A percentile compares a stretch with the other conserved stretches of the same genome.
Evolutionary conservation across 2,113 vertebrate genomes (phyloP).

Genomic region (Poeciliopsis turrubarensis): DNA sequence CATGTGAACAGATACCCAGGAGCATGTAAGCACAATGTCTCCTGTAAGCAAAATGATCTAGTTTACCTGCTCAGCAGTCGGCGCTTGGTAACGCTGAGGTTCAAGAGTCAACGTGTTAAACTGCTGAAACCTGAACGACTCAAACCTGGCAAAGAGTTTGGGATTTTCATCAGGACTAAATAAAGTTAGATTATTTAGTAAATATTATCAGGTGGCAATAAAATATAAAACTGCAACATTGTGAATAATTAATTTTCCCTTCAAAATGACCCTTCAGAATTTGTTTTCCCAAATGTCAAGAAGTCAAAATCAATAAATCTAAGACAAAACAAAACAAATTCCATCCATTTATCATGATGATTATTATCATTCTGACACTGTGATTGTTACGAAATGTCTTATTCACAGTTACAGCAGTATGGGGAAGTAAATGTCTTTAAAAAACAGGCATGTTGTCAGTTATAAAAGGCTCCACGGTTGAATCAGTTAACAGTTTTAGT

Average conservation of each 20-base stretch:
- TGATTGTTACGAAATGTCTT: neutral
- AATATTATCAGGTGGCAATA: too few relatives aligned
- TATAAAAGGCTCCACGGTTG: neutral
- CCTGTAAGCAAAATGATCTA: neutral
- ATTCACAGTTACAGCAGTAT: neutral
- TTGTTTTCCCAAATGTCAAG: too few relatives aligned
- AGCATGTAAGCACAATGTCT: neutral
- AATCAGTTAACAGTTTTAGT: neutral
- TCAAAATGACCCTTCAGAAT: too few relatives aligned
- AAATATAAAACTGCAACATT: too few relatives aligned
- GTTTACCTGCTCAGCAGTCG: neutral
- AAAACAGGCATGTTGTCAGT: neutral
- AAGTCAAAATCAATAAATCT: too few relatives aligned
- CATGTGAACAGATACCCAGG: conserved; percentile 12
- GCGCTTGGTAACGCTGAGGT: neutral
- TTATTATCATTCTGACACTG: too few relatives aligned
- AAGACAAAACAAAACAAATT: neutral
- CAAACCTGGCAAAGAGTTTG: too few relatives aligned
- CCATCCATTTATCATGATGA: neutral
- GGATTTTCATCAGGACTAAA: too few relatives aligned
- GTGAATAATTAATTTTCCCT: too few relatives aligned
- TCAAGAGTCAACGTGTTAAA: too few relatives aligned
- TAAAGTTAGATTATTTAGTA: too few relatives aligned
- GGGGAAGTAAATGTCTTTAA: neutral
- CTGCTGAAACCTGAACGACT: too few relatives aligned